Percentiles rank a stretch among this genome's conserved stretches.
These are phyloP conservation scores for Lochmaea crataegi DNA, from an alignment of 2,888 invertebrate genomes.

Conservation along the genomic window DNA sequence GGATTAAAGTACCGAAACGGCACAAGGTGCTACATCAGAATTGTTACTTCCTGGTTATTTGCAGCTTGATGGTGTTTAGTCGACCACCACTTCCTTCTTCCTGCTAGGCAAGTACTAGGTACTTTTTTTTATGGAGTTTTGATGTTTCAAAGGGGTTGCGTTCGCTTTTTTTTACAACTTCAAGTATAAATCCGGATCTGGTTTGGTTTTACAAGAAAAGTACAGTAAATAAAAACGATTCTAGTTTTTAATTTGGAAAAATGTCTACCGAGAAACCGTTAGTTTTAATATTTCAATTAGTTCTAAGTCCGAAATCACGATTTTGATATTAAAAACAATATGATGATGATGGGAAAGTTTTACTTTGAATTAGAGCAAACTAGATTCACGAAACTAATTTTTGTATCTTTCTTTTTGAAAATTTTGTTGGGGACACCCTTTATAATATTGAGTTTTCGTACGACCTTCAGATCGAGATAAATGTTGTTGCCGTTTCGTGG, in stretches of 20 bases:
- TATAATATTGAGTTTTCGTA: neutral
- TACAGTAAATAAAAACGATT: neutral
- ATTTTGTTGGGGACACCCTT: neutral
- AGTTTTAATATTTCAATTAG: slow-evolving; percentile 40
- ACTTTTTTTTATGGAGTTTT: slow-evolving; percentile 5
- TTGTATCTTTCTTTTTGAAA: neutral
- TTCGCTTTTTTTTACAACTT: neutral
- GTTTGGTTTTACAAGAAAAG: neutral
- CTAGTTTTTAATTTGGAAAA: slow-evolving; percentile 28
- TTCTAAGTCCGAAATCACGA: slow-evolving; percentile 36
- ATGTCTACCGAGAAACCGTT: slow-evolving; percentile 26
- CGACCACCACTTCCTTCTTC: slow-evolving; percentile 50
- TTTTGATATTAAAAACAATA: slow-evolving; percentile 29
- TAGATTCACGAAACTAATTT: neutral
- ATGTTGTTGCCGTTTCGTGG: slow-evolving; percentile 4
- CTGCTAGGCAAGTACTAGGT: slow-evolving; percentile 1
- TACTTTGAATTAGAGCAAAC: slow-evolving; percentile 20
- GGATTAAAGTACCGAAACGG: slow-evolving; percentile 44
- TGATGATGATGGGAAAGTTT: slow-evolving; percentile 24
- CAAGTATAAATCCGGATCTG: neutral
- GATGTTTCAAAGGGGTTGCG: slow-evolving; percentile 2
- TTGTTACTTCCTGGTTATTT: slow-evolving; percentile 35
- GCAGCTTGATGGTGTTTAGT: slow-evolving; percentile 45
- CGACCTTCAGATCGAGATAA: slow-evolving; percentile 10
- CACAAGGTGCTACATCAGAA: slow-evolving; percentile 51